Percentiles rank a stretch among this genome's conserved stretches.
phyloP scores from a whole-genome alignment of 1,140 invertebrate species.

The Amyelois transitella region DNA sequence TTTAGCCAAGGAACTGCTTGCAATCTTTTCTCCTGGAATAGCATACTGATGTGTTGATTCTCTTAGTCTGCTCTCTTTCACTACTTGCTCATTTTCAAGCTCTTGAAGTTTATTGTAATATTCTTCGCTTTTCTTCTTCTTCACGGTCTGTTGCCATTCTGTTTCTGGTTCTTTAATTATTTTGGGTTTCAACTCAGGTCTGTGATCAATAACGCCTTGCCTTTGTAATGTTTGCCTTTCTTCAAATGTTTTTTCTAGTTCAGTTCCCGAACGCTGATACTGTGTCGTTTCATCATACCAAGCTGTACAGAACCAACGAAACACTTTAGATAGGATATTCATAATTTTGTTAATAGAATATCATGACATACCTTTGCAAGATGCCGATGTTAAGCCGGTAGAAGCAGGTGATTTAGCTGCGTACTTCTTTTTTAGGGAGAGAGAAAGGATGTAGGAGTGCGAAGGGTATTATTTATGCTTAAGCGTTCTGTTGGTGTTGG shows the following conservation, averaged over 20 bases:
- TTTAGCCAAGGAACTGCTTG: slow-evolving; percentile 84
- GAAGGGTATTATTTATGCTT: slow-evolving; percentile 42
- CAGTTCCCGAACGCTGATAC: slow-evolving; percentile 90
- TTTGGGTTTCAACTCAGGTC: slow-evolving; percentile 80
- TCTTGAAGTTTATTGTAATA: slow-evolving; percentile 89
- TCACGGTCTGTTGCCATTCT: slow-evolving; percentile 89
- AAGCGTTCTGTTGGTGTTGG: slow-evolving; percentile 54
- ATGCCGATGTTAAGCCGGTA: slow-evolving; percentile 60
- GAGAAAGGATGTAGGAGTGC: slow-evolving; percentile 32
- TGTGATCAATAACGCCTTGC: slow-evolving; percentile 76
- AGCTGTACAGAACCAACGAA: slow-evolving; percentile 76
- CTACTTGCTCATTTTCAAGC: slow-evolving; percentile 88
- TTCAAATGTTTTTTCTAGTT: slow-evolving; percentile 90
- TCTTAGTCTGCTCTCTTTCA: slow-evolving; percentile 85
- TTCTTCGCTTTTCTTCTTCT: slow-evolving; percentile 87
- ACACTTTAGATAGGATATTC: neutral
- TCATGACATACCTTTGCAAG: slow-evolving; percentile 58
- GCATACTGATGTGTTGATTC: slow-evolving; percentile 88
- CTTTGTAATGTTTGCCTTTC: slow-evolving; percentile 83
- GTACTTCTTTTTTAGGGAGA: slow-evolving; percentile 30
- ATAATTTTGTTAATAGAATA: slow-evolving; percentile 3
- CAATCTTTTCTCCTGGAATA: slow-evolving; percentile 88
- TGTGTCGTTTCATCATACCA: slow-evolving; percentile 94
- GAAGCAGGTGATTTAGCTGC: slow-evolving; percentile 63
- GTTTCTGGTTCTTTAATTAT: slow-evolving; percentile 83